Base-by-base conservation (phyloP, 2,797 vertebrate species). In the Trematomus bernacchii region DNA sequence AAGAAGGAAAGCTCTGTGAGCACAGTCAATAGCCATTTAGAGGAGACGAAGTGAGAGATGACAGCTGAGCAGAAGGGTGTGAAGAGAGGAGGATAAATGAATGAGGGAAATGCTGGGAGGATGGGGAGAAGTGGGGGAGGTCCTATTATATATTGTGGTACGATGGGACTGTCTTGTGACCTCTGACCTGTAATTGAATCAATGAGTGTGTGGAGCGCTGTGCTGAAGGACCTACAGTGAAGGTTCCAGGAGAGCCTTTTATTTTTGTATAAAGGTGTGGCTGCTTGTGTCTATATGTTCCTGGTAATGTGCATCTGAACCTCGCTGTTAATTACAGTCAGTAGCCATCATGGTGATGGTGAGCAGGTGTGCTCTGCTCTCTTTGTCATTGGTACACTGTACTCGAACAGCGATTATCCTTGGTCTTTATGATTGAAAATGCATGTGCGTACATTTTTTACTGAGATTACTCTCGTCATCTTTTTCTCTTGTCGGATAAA, bases 1-100 rank as follows among this genome's bases (percentile, higher is more conserved):
- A 92, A 89, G 91, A 89, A 65, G 0, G 69, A 84, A 79, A 84
- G 87, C 87, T 85, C 84, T 83, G 80, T 91, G 90, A 88, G 80
- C 83, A 66, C 73, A 86, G 87, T 94, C 91, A 94, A 93, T 92
- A 81, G 90, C 86, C 86, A 87, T 92, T 93, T 91, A 91, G 91
- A 85, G 88, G 82, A 91, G 91, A 92, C 74, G 88, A 79, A 92
- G 92, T 91, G 88, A 91, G 91, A 90, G 91, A 93, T 93, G 93
- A 93, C 92, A 92, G 92, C 92, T 89, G 89, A 91, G 92, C 87
- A 89, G 85, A 88, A 83, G 90, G 88, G 88, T 89, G 91, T 89
- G 88, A 87, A 89, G 89, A 87, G 88, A 83, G 74, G 77, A 89
- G 86, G 84, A 81, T 86, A 84, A 81, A 88, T 90, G 85, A 90